Evolutionary conservation across 2,113 vertebrate genomes (phyloP).

Genomic region (Cichladusa arquata): DNA sequence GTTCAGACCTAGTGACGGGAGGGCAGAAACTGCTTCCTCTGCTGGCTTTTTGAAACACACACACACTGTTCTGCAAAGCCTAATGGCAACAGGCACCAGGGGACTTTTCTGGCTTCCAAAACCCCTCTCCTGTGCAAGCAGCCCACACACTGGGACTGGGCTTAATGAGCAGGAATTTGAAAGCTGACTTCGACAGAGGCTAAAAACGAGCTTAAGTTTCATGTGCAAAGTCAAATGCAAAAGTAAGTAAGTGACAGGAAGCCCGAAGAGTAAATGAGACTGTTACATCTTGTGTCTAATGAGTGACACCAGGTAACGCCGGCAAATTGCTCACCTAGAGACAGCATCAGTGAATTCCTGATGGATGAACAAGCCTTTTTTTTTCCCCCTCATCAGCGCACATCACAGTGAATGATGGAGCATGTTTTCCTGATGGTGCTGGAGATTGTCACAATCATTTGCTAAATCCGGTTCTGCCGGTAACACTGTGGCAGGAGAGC

Average conservation of each 20-base stretch:
- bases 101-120: neutral
- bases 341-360: slow-evolving; percentile 24
- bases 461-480: neutral
- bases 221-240: neutral
- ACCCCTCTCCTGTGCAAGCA: neutral
- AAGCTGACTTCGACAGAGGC: neutral
- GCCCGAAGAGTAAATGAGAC: slow-evolving; percentile 19
- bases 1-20: neutral
- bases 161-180: slow-evolving; percentile 1
- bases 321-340: slow-evolving; percentile 58
- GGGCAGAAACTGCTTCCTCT: neutral
- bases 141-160: neutral
- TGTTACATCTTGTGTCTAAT: slow-evolving; percentile 26
- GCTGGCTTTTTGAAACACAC: neutral
- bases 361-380: slow-evolving; percentile 55
- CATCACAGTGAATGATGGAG: slow-evolving; percentile 54
- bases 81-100: neutral
- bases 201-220: neutral
- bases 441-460: neutral
- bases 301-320: slow-evolving; percentile 46
- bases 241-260: slow-evolving; percentile 17
- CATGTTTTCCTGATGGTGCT: slow-evolving; percentile 22
- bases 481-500: neutral
- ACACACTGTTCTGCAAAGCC: neutral
- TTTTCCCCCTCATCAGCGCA: slow-evolving; percentile 41